phyloP scores from a whole-genome alignment of 2,888 invertebrate species.

The Pyrrhia umbra region DNA sequence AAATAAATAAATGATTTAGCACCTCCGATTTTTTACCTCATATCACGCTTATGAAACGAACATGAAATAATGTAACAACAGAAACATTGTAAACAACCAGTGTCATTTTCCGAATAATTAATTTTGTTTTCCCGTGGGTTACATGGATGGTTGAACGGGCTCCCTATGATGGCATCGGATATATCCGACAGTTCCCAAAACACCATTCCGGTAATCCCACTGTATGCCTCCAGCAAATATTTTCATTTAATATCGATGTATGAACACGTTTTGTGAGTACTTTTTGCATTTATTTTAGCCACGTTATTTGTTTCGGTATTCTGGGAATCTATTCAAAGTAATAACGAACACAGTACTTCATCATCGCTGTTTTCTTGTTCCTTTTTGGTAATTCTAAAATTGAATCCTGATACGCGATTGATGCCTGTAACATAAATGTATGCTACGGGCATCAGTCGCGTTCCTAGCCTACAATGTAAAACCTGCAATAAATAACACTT shows the following conservation, averaged over 20 bases:
- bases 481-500: too few relatives aligned
- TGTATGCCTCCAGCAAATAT: slow-evolving; percentile 24
- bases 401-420: too few relatives aligned
- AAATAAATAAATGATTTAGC: too few relatives aligned
- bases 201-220: slow-evolving; percentile 29
- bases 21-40: background rate
- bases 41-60: too few relatives aligned
- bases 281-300: background rate
- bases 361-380: too few relatives aligned
- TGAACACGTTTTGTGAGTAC: slow-evolving; percentile 20
- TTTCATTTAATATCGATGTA: slow-evolving; percentile 32
- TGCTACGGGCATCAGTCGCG: too few relatives aligned
- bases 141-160: background rate
- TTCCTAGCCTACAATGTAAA: too few relatives aligned
- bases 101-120: background rate
- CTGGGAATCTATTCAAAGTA: background rate
- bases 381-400: background rate
- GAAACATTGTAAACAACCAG: background rate
- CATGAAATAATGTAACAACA: background rate
- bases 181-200: background rate
- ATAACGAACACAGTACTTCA: too few relatives aligned
- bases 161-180: background rate
- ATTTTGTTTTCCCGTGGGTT: background rate
- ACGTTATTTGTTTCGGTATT: background rate
- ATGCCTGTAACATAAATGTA: too few relatives aligned